phyloP scores from a whole-genome alignment of 2,888 invertebrate species.

The Callyntrura sp. region DNA sequence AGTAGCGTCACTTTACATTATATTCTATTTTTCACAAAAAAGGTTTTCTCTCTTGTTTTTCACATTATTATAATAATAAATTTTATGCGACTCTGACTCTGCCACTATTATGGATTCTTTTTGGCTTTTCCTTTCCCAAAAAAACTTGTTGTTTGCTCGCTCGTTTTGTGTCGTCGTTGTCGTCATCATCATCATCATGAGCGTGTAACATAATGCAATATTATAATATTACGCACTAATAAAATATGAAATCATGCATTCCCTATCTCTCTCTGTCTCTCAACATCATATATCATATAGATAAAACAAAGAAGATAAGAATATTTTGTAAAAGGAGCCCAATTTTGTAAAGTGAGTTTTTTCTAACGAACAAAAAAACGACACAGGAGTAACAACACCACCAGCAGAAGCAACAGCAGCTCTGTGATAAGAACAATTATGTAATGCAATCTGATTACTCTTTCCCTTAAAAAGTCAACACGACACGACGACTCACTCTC shows the following conservation, averaged over 20 bases:
- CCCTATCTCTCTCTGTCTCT: no score
- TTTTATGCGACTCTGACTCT: background rate
- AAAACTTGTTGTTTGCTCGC: conserved; percentile 49
- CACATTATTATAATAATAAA: conserved; percentile 40
- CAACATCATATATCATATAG: background rate
- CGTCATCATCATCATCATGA: no score
- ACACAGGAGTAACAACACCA: conserved; percentile 19
- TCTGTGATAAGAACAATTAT: conserved; percentile 69
- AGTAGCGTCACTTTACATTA: no score
- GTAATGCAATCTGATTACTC: conserved; percentile 55
- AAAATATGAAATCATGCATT: background rate
- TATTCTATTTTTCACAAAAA: conserved; percentile 42
- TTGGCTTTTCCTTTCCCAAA: conserved; percentile 58
- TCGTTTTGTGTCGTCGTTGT: background rate
- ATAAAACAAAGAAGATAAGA: conserved; percentile 30
- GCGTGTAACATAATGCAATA: background rate
- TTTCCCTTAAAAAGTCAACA: conserved; percentile 60
- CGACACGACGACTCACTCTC: conserved; percentile 29
- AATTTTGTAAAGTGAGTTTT: no score
- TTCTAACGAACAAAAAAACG: background rate
- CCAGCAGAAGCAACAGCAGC: no score
- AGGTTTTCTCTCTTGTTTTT: conserved; percentile 13
- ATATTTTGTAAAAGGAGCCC: conserved; percentile 41
- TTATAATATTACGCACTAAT: background rate
- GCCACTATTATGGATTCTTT: conserved; percentile 28